Conservation (phyloP, 1,140 invertebrate genomes). For the Philopotamus ludificatus region DNA sequence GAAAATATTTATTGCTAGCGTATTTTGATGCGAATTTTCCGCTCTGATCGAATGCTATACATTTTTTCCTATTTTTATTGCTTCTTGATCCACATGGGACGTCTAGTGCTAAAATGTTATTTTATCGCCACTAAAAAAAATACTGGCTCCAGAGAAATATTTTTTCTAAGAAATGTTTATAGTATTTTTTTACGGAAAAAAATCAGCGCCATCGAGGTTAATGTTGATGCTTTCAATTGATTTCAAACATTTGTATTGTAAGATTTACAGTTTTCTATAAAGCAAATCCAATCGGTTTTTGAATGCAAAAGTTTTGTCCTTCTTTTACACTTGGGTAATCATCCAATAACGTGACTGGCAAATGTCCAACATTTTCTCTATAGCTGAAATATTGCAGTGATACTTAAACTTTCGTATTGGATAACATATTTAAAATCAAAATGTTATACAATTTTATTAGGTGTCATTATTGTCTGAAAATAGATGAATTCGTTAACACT, state of each 20-base stretch:
- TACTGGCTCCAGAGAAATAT: no score
- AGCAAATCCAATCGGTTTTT: no score
- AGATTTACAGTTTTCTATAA: no score
- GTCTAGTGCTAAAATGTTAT: neutral
- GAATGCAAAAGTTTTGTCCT: neutral
- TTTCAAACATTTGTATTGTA: neutral
- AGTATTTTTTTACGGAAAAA: neutral
- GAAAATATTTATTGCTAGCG: constrained; percentile 9
- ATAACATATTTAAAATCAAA: no score
- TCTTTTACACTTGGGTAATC: constrained; percentile 1
- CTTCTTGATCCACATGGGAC: neutral
- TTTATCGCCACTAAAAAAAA: neutral
- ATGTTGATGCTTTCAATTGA: neutral
- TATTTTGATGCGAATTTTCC: constrained; percentile 16
- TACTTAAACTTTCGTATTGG: no score
- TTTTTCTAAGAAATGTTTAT: no score
- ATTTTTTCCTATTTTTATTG: neutral
- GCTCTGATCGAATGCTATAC: constrained; percentile 1
- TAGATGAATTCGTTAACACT: no score
- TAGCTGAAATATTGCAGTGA: no score
- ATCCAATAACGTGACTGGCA: constrained; percentile 7
- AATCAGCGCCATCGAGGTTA: neutral
- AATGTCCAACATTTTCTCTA: neutral
- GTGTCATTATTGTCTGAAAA: no score
- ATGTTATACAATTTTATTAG: no score